Evolutionary conservation across 1,140 invertebrate species (phyloP), one percentile per base, ranked within the genome.

Genomic region (Radopholus similis): DNA sequence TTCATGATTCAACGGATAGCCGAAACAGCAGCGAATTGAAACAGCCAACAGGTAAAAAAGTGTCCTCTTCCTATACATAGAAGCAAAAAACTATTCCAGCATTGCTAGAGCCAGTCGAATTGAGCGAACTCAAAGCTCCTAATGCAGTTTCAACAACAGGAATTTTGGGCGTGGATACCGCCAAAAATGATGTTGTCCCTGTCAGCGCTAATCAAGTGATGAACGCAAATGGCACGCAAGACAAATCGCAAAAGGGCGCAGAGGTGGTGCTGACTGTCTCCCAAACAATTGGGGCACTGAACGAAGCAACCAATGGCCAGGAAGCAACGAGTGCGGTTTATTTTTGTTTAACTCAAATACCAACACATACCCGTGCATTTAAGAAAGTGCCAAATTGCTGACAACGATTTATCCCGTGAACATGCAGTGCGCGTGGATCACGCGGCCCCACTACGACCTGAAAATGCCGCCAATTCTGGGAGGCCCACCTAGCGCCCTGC

Each of bases 321-420:
- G 26, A 47, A 47, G 47, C 23, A 15, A 51, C 30, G 47, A 51
- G 47, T 51, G 47, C 23, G 47, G 18, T 47, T 47, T 11, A 8
- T 47, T 47, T 47, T 2, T 6, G 26, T 5, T 47, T 47, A 23
- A 23, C 3, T 47, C 6, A 38, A 2, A 42, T 6, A 30, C 34
- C 15, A 55, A 26, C 18, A n/a, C 0, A 57, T 32, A n/a, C 21
- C 21, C 26, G n/a, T n/a, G n/a, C n/a, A n/a, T n/a, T 59, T 59
- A 34, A 62, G 59, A 49, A 26, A 62, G 47, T 30, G 59, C 37
- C 2, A 62, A 62, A 23, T 62, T 62, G 49, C 49, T 62, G 8
- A 32, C 32, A 62, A 62, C 40, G 6, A 23, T 62, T 6, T 49
- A 62, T 21, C 59, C 59, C 8, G 47, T 13, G 42, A 49, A 62